Conservation (phyloP, 1,140 invertebrate genomes). For the Zaprionus lachaisei region DNA sequence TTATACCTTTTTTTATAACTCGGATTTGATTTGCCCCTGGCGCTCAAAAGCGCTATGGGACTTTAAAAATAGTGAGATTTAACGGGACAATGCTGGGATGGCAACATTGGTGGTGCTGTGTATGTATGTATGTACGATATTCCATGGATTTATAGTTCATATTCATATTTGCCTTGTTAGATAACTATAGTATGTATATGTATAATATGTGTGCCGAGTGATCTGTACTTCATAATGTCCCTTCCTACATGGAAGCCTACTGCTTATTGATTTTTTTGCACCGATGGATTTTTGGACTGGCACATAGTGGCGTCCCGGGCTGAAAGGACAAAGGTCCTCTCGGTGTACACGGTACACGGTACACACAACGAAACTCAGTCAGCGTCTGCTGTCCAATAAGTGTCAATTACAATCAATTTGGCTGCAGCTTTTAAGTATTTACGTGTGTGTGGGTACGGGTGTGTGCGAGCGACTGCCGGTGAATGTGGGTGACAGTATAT, state of each 20-base stretch:
- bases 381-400: constrained; percentile 66
- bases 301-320: background rate
- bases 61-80: no score
- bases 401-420: constrained; percentile 73
- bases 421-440: constrained; percentile 46
- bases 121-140: no score
- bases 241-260: background rate
- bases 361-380: constrained; percentile 30
- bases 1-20: background rate
- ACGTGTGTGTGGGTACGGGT: constrained; percentile 12
- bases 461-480: background rate
- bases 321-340: constrained; percentile 27
- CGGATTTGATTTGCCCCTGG: background rate
- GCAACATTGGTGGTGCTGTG: no score
- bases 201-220: no score
- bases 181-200: no score
- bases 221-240: background rate
- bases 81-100: no score
- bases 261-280: constrained; percentile 38
- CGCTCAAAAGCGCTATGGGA: no score
- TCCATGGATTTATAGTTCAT: no score
- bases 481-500: constrained; percentile 5
- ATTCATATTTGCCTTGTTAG: no score
- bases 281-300: constrained; percentile 13
- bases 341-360: background rate